Conservation (phyloP, 2,888 invertebrate species). For the Drosophila siamana region DNA sequence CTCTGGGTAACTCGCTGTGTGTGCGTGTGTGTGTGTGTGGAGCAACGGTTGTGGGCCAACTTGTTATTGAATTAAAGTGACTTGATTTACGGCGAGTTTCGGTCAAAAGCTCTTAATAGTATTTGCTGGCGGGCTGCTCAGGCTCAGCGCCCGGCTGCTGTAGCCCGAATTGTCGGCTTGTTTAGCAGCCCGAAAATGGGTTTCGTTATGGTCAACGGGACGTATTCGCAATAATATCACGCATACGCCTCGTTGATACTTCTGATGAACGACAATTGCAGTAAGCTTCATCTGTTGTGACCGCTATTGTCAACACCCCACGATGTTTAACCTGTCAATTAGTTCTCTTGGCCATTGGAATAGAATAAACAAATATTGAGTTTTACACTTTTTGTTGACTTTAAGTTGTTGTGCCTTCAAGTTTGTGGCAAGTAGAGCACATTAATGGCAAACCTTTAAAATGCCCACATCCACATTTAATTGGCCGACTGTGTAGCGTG, state of each 20-base stretch:
- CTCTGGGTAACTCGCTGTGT: slow-evolving; percentile 10
- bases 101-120: slow-evolving; percentile 71
- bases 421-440: neutral
- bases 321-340: neutral
- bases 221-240: slow-evolving; percentile 47
- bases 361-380: neutral
- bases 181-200: slow-evolving; percentile 24
- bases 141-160: neutral
- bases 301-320: neutral
- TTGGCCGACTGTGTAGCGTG: slow-evolving; percentile 1
- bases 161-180: slow-evolving; percentile 12
- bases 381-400: neutral
- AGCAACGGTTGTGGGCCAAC: slow-evolving; percentile 36
- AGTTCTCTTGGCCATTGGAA: neutral
- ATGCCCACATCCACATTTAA: slow-evolving; percentile 2
- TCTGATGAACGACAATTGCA: slow-evolving; percentile 4
- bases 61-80: slow-evolving; percentile 79
- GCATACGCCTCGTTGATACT: slow-evolving; percentile 11
- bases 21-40: slow-evolving; percentile 11
- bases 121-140: slow-evolving; percentile 30
- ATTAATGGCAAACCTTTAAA: neutral
- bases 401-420: neutral
- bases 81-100: slow-evolving; percentile 75
- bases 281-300: neutral
- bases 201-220: slow-evolving; percentile 30